Base-by-base conservation (phyloP, 1,140 invertebrate genomes). In the Euglossa dilemma region DNA sequence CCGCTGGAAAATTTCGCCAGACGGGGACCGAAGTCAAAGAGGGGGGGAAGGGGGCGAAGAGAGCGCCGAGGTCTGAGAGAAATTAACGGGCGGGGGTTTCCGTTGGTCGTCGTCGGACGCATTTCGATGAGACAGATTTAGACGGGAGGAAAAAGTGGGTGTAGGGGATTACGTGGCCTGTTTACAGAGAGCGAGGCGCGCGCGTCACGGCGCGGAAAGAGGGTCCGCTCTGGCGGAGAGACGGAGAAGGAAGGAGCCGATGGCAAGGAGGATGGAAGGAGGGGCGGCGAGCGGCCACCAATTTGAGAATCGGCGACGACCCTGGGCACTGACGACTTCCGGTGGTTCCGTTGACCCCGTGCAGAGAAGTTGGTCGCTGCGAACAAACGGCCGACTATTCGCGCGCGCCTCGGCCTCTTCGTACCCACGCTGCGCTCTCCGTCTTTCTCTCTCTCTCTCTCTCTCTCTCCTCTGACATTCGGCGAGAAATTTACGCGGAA, bases 121-220 rank as follows among this genome's bases (percentile, higher is more conserved):
- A 86, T 83, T 82, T 83, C 88, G 87, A 89, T 87, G 88, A 87
- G 88, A 89, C 87, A 83, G 76, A 89, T 89, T 89, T 89, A 89
- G 88, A 85, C 63, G 85, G 72, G 79, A 87, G 80, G 82, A 89
- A 89, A 89, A 89, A 89, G 88, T 89, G 87, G 85, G 85, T 87
- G 87, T 81, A 78, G 71, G 79, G 85, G 82, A 89, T 89, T 89
- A 90, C 88, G 85, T 85, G 80, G 85, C 80, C 85, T 88, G 89
- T 89, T 89, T 90, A 90, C 85, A 82, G 81, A 89, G 70, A 89
- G 57, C 6, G 63, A n/a, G 57, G 56, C 45, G 71, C 57, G 25
- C n/a, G n/a, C n/a, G 85, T 59, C 63, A 61, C 57, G 63, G n/a
- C n/a, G 20, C 23, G 64, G 54, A 70, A 80, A 67, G 59, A 52